Conservation (phyloP, 2,797 vertebrate genomes). For the Mastacembelus armatus region DNA sequence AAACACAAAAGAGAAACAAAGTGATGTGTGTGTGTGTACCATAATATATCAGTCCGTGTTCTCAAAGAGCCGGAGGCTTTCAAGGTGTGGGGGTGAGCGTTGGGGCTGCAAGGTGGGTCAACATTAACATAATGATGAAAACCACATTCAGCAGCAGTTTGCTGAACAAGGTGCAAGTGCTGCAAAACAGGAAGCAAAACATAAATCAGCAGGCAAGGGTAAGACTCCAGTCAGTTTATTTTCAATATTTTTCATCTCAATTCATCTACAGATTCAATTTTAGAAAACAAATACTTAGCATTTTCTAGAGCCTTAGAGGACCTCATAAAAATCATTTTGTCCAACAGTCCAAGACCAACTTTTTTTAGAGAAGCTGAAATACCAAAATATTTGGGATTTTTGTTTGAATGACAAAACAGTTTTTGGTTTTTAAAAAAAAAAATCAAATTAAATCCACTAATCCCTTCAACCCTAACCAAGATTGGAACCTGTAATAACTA, state of each 20-base stretch:
- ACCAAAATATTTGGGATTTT: not conserved
- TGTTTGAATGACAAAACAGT: not conserved
- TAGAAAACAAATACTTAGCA: too few species aligned
- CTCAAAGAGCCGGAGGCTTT: slow-evolving; percentile 30
- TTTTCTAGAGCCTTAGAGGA: too few species aligned
- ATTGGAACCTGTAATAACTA: not conserved
- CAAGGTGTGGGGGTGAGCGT: slow-evolving; percentile 9
- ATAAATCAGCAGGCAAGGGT: not conserved
- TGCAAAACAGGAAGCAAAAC: not conserved
- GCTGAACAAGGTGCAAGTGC: not conserved
- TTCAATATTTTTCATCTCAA: too few species aligned
- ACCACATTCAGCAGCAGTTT: slow-evolving; percentile 1
- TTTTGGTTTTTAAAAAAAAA: too few species aligned
- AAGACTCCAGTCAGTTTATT: not conserved
- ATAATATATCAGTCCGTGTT: slow-evolving; percentile 46
- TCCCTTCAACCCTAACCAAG: not conserved
- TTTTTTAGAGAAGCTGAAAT: not conserved
- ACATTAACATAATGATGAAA: slow-evolving; percentile 7
- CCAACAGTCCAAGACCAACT: too few species aligned
- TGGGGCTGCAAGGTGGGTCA: slow-evolving; percentile 3
- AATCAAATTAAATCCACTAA: not conserved
- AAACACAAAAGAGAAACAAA: slow-evolving; percentile 76
- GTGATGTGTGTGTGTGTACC: slow-evolving; percentile 73
- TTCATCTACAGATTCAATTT: too few species aligned
- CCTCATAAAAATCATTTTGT: too few species aligned